Percentiles rank a stretch among this genome's conserved stretches.
These are phyloP conservation scores for Drosophila barbarae DNA, from an alignment of 2,888 invertebrate species.

Conservation along the genomic window DNA sequence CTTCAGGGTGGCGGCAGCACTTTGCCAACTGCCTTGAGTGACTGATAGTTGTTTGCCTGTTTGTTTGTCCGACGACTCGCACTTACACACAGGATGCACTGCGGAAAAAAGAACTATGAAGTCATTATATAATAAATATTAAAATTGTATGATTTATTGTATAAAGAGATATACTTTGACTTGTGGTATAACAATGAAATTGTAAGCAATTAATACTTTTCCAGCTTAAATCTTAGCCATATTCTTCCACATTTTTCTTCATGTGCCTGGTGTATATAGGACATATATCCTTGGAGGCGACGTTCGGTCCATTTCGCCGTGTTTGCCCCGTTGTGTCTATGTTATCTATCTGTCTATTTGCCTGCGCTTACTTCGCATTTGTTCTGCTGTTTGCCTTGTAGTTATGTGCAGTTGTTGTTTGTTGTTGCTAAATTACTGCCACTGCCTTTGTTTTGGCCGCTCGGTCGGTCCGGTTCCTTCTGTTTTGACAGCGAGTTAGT, in stretches of 20 bases:
- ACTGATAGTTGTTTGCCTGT: conserved; percentile 73
- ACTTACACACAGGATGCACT: conserved; percentile 21
- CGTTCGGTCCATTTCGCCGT: conserved; percentile 40
- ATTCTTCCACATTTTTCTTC: neutral
- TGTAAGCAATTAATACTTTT: no score
- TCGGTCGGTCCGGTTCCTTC: conserved; percentile 9
- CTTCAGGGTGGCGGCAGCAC: conserved; percentile 29
- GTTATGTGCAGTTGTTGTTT: conserved; percentile 63
- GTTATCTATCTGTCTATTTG: conserved; percentile 44
- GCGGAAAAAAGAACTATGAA: neutral
- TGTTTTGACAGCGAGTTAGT: conserved; percentile 72
- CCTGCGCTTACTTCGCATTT: conserved; percentile 58
- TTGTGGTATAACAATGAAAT: neutral
- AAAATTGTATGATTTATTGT: no score
- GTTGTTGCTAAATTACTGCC: conserved; percentile 69
- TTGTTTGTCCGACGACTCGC: conserved; percentile 57
- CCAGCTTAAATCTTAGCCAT: neutral
- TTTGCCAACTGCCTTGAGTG: conserved; percentile 61
- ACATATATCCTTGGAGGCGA: conserved; percentile 41
- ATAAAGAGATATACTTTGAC: no score
- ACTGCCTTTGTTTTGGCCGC: conserved; percentile 53
- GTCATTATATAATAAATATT: no score
- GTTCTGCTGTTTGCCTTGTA: conserved; percentile 59
- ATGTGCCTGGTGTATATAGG: conserved; percentile 16
- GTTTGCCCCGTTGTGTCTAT: conserved; percentile 40